A percentile compares a stretch with the other conserved stretches of the same genome.
These are phyloP conservation scores for Gallinago undulata DNA, from an alignment of 2,113 vertebrate genomes.

Conservation along the genomic window DNA sequence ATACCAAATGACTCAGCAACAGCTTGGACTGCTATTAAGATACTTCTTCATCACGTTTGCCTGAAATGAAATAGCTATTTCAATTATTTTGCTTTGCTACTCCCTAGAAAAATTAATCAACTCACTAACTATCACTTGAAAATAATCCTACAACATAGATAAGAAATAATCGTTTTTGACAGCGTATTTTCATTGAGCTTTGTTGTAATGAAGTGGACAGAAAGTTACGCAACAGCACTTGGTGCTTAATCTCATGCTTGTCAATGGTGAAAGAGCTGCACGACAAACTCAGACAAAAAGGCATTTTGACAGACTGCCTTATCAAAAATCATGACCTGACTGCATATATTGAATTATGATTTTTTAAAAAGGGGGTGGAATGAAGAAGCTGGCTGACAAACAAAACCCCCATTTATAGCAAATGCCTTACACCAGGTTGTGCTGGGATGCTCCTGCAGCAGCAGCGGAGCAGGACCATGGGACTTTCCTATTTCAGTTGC, in stretches of 20 bases:
- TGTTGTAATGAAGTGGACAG: background rate
- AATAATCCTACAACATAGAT: constrained; percentile 6
- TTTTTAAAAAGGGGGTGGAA: background rate
- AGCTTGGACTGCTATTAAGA: constrained; percentile 31
- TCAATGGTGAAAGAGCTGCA: background rate
- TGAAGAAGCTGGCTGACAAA: background rate
- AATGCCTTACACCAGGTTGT: background rate
- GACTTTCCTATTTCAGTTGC: background rate
- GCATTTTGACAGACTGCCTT: background rate
- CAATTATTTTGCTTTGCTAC: constrained; percentile 21
- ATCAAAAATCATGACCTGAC: background rate
- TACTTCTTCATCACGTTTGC: constrained; percentile 3
- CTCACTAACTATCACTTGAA: background rate
- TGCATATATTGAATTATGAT: background rate
- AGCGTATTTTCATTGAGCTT: background rate
- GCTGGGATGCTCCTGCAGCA: background rate
- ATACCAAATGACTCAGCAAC: constrained; percentile 55
- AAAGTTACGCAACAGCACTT: constrained; percentile 7
- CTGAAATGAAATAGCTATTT: constrained; percentile 25
- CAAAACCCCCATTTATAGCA: background rate
- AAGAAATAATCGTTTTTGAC: constrained; percentile 23
- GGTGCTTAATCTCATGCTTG: background rate
- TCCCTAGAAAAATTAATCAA: background rate
- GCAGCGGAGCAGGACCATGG: background rate
- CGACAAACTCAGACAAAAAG: background rate